Evolutionary conservation across 2,888 invertebrate genomes (phyloP), one percentile per base, ranked within the genome.

Genomic region (Pardosa pseudoannulata): DNA sequence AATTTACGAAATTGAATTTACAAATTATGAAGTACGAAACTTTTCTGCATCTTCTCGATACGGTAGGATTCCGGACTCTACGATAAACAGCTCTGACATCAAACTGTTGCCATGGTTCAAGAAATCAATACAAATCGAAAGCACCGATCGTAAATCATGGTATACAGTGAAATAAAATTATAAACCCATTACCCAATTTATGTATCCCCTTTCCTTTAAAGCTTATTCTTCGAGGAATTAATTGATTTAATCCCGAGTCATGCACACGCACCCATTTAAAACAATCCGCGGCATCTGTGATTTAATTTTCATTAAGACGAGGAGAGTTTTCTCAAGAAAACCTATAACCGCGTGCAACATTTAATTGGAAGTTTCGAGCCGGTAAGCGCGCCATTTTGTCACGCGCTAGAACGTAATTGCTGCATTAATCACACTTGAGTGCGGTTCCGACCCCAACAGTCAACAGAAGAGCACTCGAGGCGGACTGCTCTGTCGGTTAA

Each of bases 331-430:
- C 41, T 32, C 36, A 62, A 65, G 75, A 64, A 64, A 39, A 46
- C 70, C 62, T 31, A 62, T 70, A 79, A 70, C 39, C 71, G 64
- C 79, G 41, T 68, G 75, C 70, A 39, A 75, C 68, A 70, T 68
- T 75, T 81, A 81, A 81, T 81, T 81, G 81, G 68, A 70, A 73
- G 80, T 81, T 81, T 67, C 28, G 28, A 67, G 72, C 50, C 23
- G 36, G 3, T 29, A 62, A 16, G 72, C 56, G 41, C 56, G 72
- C 79, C 81, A 80, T 81, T 81, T 81, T 81, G 81, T 81, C 81
- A 81, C 81, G 36, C 41, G 16, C n/a, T 31, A n/a, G 23, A 41
- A 41, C 67, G 81, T 81, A 81, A 81, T 81, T 81, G 81, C 81
- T 29, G 75, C 81, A 81, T 81, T 81, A 81, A 81, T 81, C 81